phyloP scores from a whole-genome alignment of 53 echinoderm and acorn worm genomes.

The Zoroaster sp. region DNA sequence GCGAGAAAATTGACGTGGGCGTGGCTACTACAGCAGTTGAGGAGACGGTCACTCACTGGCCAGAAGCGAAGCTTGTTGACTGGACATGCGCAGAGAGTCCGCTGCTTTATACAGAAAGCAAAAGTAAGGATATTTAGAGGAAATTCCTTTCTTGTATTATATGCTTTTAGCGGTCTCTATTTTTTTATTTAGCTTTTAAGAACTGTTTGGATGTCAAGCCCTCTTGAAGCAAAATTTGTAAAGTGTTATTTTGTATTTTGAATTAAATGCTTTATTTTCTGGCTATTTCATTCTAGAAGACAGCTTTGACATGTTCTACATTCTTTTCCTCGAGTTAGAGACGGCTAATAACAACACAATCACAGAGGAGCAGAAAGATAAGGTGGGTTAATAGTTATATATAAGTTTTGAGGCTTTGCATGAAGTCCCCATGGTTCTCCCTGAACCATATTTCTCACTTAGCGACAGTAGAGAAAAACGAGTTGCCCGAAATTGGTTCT shows the following conservation, averaged over 20 bases:
- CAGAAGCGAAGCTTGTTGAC: conserved; percentile 35
- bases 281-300: too few species aligned
- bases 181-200: too few species aligned
- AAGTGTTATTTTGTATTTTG: too few species aligned
- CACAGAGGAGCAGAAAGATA: not conserved
- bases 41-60: conserved; percentile 19
- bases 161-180: too few species aligned
- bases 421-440: too few species aligned
- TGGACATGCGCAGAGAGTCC: conserved; percentile 72
- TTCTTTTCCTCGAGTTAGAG: not conserved
- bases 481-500: too few species aligned
- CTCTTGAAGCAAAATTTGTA: too few species aligned
- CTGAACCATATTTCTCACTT: too few species aligned
- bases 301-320: not conserved
- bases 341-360: not conserved
- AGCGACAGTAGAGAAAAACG: too few species aligned
- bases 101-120: conserved; percentile 5
- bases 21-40: conserved; percentile 4
- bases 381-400: not conserved
- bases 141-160: not conserved
- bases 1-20: conserved; percentile 63
- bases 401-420: not conserved
- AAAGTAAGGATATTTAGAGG: not conserved
- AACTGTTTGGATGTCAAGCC: too few species aligned
- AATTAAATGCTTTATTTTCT: too few species aligned